A percentile compares a stretch with the other conserved stretches of the same genome.
Conservation (phyloP, 2,888 invertebrate species). For the Dryobota labecula region DNA sequence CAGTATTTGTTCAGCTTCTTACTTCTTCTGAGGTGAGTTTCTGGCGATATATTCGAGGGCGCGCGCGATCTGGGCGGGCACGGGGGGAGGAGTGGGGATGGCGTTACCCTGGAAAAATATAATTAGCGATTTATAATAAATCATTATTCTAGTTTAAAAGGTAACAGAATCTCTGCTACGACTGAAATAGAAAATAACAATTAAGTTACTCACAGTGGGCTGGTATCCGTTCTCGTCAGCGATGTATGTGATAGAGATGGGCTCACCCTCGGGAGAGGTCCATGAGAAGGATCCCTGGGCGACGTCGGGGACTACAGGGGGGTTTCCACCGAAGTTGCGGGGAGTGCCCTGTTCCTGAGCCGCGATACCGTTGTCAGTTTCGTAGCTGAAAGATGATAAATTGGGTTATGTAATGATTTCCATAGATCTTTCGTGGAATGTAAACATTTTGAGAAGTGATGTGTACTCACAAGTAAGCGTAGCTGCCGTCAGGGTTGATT, state of each 20-base stretch:
- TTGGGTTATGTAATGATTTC: too few relatives aligned
- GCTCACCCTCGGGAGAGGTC: constrained; percentile 91
- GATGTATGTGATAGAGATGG: constrained; percentile 89
- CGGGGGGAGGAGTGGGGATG: constrained; percentile 87
- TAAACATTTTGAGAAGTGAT: background rate
- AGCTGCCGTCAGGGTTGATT: constrained; percentile 88
- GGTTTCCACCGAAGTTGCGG: constrained; percentile 85
- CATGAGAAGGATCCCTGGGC: constrained; percentile 90
- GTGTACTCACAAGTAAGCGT: constrained; percentile 87
- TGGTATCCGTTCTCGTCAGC: constrained; percentile 93
- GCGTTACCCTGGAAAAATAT: constrained; percentile 76
- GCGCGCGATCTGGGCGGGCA: constrained; percentile 86
- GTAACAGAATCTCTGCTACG: background rate
- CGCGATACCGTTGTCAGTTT: constrained; percentile 92
- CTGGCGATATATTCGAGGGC: constrained; percentile 79
- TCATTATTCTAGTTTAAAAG: background rate
- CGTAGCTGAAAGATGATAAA: constrained; percentile 82
- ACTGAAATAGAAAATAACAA: background rate
- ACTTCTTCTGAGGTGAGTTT: constrained; percentile 62
- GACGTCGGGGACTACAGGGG: constrained; percentile 77
- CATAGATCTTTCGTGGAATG: background rate
- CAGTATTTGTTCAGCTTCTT: constrained; percentile 53
- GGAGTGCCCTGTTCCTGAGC: constrained; percentile 90
- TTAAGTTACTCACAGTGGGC: constrained; percentile 83
- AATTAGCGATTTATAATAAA: constrained; percentile 4